Percentiles rank a stretch among this genome's conserved stretches.
phyloP scores from a whole-genome alignment of 2,113 vertebrate species.

The Rynchops niger region DNA sequence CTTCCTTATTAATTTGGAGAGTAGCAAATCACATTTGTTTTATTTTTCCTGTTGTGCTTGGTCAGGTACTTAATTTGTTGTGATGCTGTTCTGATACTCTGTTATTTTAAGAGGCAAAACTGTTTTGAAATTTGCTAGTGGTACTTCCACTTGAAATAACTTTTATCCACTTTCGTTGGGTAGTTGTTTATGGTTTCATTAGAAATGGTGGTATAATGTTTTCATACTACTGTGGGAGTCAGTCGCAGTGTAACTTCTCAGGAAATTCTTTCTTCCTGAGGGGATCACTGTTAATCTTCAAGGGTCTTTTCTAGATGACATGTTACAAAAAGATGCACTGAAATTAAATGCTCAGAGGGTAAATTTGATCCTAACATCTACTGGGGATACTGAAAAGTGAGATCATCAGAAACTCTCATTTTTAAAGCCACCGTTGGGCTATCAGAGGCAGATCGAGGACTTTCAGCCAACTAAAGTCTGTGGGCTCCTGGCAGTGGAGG shows the following conservation, averaged over 20 bases:
- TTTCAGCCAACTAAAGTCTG: not conserved
- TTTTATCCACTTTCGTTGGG: not conserved
- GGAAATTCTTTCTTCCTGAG: not conserved
- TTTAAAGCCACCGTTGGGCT: not conserved
- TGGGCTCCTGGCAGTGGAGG: not conserved
- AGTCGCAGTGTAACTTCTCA: not conserved
- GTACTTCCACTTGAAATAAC: not conserved
- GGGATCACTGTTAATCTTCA: not conserved
- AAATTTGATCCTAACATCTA: not conserved
- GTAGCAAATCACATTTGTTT: not conserved
- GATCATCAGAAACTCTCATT: not conserved
- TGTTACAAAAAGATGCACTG: not conserved
- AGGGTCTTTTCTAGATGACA: not conserved
- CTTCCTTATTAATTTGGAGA: not conserved
- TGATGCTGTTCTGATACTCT: not conserved
- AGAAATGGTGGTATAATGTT: not conserved
- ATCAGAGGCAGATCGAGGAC: not conserved
- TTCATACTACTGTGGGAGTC: not conserved
- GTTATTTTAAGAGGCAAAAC: not conserved
- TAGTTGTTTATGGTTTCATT: not conserved
- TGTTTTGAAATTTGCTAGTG: not conserved
- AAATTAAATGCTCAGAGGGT: not conserved
- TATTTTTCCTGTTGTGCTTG: not conserved
- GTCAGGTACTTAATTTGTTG: not conserved
- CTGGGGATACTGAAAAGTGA: not conserved